A percentile compares a stretch with the other conserved stretches of the same genome.
These are phyloP conservation scores for Ametastegia equiseti DNA, from an alignment of 2,888 invertebrate species.

Conservation along the genomic window DNA sequence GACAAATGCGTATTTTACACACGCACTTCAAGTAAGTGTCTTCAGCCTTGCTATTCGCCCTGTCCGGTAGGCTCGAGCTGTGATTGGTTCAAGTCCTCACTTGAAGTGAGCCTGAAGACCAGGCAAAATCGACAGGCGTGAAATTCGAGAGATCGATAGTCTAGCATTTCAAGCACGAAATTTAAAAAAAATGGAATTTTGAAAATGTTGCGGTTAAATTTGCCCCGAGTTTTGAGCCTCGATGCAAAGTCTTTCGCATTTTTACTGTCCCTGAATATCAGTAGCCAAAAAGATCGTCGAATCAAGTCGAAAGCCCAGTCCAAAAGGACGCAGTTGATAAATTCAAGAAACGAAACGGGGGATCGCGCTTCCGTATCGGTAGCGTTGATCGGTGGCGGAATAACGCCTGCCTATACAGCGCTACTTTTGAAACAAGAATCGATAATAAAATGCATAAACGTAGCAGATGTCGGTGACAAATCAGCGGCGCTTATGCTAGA, in stretches of 20 bases:
- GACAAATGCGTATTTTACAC: too few relatives aligned
- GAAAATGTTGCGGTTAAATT: not conserved
- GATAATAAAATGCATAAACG: slow-evolving; percentile 62
- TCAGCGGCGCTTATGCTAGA: slow-evolving; percentile 60
- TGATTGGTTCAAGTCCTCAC: too few relatives aligned
- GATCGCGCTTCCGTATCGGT: not conserved
- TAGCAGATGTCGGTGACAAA: slow-evolving; percentile 63
- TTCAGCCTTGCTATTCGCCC: too few relatives aligned
- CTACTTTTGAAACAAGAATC: slow-evolving; percentile 68
- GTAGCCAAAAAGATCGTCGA: not conserved
- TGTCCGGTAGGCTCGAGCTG: too few relatives aligned
- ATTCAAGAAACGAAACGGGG: not conserved
- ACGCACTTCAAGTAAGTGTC: too few relatives aligned
- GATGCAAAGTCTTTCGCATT: not conserved
- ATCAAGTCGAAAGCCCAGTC: too few relatives aligned
- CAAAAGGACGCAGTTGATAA: too few relatives aligned
- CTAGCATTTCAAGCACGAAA: too few relatives aligned
- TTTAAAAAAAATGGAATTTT: too few relatives aligned
- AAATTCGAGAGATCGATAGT: too few relatives aligned
- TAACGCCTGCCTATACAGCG: slow-evolving; percentile 61
- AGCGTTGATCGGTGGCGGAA: slow-evolving; percentile 66
- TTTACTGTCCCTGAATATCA: not conserved
- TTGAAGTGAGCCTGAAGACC: too few relatives aligned
- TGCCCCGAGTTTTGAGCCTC: not conserved
- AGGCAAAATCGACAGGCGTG: too few relatives aligned